Base-by-base conservation (phyloP, 1,140 invertebrate species). In the Bicyclus anynana region DNA sequence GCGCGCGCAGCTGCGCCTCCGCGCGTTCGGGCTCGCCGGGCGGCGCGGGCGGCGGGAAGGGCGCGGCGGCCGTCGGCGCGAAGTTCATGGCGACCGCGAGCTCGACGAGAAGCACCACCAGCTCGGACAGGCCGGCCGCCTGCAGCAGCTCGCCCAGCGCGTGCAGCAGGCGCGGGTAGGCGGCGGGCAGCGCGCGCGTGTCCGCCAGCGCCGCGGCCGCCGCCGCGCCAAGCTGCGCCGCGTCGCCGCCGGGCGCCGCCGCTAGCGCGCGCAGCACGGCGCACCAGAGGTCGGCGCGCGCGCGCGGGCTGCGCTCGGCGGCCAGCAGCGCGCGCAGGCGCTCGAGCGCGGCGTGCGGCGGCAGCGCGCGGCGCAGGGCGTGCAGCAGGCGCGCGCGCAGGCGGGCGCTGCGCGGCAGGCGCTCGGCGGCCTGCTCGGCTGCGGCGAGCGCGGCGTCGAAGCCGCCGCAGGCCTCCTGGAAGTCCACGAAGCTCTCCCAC, bases 111-210 rank as follows among this genome's bases (percentile, higher is more conserved):
- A 73, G 59, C 65, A 74, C 75, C 14, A 83, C 69, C 51, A 63
- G 59, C 72, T 85, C 82, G 73, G 73, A 76, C 57, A 77, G 72
- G 12, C 81, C 81, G 14, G 64, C 79, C 5, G 20, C 20, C 2
- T 18, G 42, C 42, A 23, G 46, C 42, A 12, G 10, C 14, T 29
- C 13, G 23, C 35, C 33, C 17, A 29, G 14, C 5, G 59, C 64
- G 53, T 74, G 66, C 13, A 82, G 54, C 50, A 80, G 53, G 46
- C 66, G 63, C 50, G 73, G 64, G 66, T 74, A 72, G 52, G 74
- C 69, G 48, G 21, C 17, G 23, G 63, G 42, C 13, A 17, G 26
- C 47, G 48, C 40, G 55, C 60, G 67, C 17, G 67, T 60, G 38
- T 61, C 65, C 27, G 47, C 20, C 38, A 57, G 50, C 40, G 68